Evolutionary conservation across 2,113 vertebrate species (phyloP), one percentile per base, ranked within the genome.

Genomic region (Xiphophorus maculatus): DNA sequence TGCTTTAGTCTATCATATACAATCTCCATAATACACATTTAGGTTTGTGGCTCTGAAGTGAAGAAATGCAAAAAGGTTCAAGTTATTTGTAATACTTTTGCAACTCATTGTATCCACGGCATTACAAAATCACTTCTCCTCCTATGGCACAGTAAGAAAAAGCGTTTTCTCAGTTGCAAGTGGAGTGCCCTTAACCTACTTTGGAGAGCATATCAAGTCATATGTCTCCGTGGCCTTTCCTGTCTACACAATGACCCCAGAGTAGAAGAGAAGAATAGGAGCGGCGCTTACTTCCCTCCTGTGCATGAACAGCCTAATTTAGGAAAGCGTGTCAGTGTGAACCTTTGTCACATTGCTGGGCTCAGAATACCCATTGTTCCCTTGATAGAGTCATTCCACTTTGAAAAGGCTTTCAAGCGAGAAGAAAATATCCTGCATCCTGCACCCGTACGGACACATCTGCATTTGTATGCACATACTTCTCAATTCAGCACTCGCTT

Each of bases 281-380:
- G 81, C 86, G 80, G 85, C 82, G 78, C 90, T 80, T 72, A 86
- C 84, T 89, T 91, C 93, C 91, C 89, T 89, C 87, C 79, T 81
- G 90, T 77, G 79, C 86, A 86, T 72, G 82, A 89, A 84, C 86
- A 82, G 82, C 84, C 92, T 93, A 91, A 91, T 93, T 94, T 91
- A 73, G 89, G 89, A 93, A 93, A 93, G 86, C 89, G 84, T 93
- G 93, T 93, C 92, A 92, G 87, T 81, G 90, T 93, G 91, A 93
- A 93, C 92, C 86, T 89, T 89, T 92, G 92, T 93, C 92, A 92
- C 89, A 87, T 73, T 71, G 82, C 79, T 11, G 75, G 82, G 87
- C 89, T 89, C 85, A 91, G 91, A 93, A 91, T 91, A 93, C 74
- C 87, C 89, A 91, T 91, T 88, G 92, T 92, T 93, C 93, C 91